A percentile compares a stretch with the other conserved stretches of the same genome.
These are phyloP conservation scores for Pachliopta kotzebuea DNA, from an alignment of 2,888 invertebrate genomes.

Conservation along the genomic window DNA sequence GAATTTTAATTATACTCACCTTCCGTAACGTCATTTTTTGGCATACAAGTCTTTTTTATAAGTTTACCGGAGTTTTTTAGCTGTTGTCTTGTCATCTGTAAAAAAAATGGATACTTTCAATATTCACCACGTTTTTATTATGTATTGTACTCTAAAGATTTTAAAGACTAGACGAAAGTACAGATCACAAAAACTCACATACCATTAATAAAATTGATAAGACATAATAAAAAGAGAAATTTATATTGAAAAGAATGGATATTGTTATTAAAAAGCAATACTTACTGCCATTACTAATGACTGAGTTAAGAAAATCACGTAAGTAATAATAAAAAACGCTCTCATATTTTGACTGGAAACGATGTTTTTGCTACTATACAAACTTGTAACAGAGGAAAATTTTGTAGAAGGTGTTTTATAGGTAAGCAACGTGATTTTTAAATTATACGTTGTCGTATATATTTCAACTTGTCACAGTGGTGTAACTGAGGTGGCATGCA, in stretches of 20 bases:
- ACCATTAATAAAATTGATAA: too few species aligned
- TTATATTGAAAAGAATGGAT: too few species aligned
- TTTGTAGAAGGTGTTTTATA: slow-evolving; percentile 20
- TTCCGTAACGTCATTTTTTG: slow-evolving; percentile 50
- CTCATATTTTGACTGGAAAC: not conserved
- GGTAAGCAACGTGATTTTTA: not conserved
- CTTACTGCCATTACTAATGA: slow-evolving; percentile 19
- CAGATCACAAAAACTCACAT: too few species aligned
- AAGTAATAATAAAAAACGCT: slow-evolving; percentile 18
- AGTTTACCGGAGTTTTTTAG: slow-evolving; percentile 49
- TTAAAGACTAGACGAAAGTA: too few species aligned
- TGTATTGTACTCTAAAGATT: too few species aligned
- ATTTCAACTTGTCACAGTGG: slow-evolving; percentile 1
- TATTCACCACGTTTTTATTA: too few species aligned
- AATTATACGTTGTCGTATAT: slow-evolving; percentile 11
- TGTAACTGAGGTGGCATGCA: not conserved
- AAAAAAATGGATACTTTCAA: not conserved
- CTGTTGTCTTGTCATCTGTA: slow-evolving; percentile 54
- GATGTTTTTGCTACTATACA: slow-evolving; percentile 6
- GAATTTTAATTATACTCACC: slow-evolving; percentile 36
- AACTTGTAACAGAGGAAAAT: not conserved
- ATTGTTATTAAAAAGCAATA: slow-evolving; percentile 10
- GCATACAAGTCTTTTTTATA: slow-evolving; percentile 50
- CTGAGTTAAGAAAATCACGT: slow-evolving; percentile 11
- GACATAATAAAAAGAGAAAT: too few species aligned